Conservation (phyloP, 2,113 vertebrate genomes). For the Amphiprion percula region DNA sequence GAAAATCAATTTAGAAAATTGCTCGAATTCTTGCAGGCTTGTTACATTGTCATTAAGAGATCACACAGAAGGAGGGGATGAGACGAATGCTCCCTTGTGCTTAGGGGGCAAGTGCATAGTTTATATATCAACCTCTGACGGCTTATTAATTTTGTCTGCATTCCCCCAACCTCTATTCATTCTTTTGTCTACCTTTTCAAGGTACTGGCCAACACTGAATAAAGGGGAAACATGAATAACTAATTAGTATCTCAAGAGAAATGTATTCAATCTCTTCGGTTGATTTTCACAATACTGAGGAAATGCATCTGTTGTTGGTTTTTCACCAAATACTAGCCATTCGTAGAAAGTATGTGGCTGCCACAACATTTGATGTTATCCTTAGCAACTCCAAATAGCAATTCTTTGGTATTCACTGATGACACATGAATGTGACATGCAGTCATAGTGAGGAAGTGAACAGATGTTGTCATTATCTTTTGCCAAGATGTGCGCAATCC, state of each 20-base stretch:
- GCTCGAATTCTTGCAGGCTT: slow-evolving; percentile 79
- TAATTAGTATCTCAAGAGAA: slow-evolving; percentile 40
- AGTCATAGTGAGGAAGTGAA: neutral
- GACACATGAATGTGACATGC: neutral
- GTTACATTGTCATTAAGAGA: slow-evolving; percentile 81
- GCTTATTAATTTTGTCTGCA: slow-evolving; percentile 57
- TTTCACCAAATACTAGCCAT: neutral
- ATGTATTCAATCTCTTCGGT: neutral
- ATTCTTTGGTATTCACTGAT: neutral
- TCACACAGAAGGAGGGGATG: slow-evolving; percentile 59
- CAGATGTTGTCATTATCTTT: slow-evolving; percentile 59
- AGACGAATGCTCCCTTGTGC: slow-evolving; percentile 64
- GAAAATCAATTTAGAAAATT: slow-evolving; percentile 85
- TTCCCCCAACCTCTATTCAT: slow-evolving; percentile 36
- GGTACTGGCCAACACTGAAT: slow-evolving; percentile 16
- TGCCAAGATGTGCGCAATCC: slow-evolving; percentile 53
- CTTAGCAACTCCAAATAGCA: slow-evolving; percentile 3
- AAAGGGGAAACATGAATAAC: slow-evolving; percentile 19
- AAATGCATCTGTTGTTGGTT: slow-evolving; percentile 10
- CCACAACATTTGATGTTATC: slow-evolving; percentile 21
- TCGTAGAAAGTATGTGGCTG: neutral
- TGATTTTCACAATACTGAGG: slow-evolving; percentile 7
- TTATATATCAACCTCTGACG: slow-evolving; percentile 47
- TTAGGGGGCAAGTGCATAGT: slow-evolving; percentile 46
- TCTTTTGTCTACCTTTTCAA: slow-evolving; percentile 38